phyloP scores from a whole-genome alignment of 2,113 vertebrate genomes.

The Cairina moschata region DNA sequence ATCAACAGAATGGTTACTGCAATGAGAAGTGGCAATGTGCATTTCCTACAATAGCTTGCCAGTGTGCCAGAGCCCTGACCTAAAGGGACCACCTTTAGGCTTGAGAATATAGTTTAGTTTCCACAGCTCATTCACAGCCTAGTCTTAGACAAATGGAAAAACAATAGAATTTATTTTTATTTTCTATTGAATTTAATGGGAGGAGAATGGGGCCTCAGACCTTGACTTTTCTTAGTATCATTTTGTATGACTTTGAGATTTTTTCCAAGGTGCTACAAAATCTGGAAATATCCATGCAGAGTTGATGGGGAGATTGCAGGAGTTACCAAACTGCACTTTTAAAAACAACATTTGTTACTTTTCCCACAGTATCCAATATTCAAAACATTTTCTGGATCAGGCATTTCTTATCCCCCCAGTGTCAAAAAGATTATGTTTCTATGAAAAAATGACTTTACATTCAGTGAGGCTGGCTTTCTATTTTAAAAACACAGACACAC shows the following conservation, averaged over 20 bases:
- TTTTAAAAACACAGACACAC: not conserved
- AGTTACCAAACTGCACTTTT: not conserved
- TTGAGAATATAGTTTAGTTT: conserved; percentile 1
- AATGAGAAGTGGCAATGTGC: not conserved
- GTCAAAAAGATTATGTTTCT: not conserved
- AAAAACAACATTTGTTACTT: not conserved
- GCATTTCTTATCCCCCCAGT: not conserved
- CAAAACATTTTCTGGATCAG: not conserved
- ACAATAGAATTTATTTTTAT: conserved; percentile 66
- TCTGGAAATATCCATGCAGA: not conserved
- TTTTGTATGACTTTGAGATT: not conserved
- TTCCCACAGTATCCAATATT: not conserved
- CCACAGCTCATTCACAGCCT: conserved; percentile 3
- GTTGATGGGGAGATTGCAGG: not conserved
- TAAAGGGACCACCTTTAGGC: conserved; percentile 9
- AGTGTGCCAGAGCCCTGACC: conserved; percentile 22
- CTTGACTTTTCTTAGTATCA: conserved; percentile 45
- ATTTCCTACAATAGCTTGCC: conserved; percentile 26
- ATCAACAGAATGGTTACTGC: not conserved
- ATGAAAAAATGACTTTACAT: not conserved
- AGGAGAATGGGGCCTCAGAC: conserved; percentile 15
- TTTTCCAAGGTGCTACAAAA: not conserved
- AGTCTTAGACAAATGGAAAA: conserved; percentile 11
- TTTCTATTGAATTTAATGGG: conserved; percentile 19
- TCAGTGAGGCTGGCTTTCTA: not conserved